Conservation (phyloP, 2,797 vertebrate species). For the Syndactyla subalaris region DNA sequence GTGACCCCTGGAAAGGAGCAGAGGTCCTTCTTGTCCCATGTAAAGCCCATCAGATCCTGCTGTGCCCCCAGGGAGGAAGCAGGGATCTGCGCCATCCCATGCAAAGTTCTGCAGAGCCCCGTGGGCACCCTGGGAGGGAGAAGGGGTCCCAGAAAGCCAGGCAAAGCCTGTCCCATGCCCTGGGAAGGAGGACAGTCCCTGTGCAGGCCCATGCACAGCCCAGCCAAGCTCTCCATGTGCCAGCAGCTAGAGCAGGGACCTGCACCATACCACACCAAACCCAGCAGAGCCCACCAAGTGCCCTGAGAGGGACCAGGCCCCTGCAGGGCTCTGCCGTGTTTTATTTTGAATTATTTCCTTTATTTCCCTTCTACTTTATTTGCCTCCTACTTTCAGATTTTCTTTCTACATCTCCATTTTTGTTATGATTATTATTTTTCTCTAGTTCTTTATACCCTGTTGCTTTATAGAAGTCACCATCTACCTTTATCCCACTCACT, state of each 20-base stretch:
- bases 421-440: not conserved
- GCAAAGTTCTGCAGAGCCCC: not conserved
- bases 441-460: not conserved
- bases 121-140: not conserved
- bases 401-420: not conserved
- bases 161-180: not conserved
- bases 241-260: no score
- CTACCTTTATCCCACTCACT: not conserved
- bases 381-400: not conserved
- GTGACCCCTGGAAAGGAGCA: not conserved
- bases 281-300: rapidly evolving
- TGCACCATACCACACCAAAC: no score
- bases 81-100: not conserved
- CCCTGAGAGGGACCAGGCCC: no score
- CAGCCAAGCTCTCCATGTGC: no score
- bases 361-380: not conserved
- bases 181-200: not conserved
- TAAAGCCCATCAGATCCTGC: not conserved
- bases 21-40: not conserved
- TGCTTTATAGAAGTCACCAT: not conserved
- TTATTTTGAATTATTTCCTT: no score
- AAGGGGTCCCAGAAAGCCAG: not conserved
- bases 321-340: no score
- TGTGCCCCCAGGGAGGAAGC: not conserved
- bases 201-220: no score